A percentile compares a stretch with the other conserved stretches of the same genome.
These are phyloP conservation scores for Cephus spinipes DNA, from an alignment of 2,888 invertebrate species.

Conservation along the genomic window DNA sequence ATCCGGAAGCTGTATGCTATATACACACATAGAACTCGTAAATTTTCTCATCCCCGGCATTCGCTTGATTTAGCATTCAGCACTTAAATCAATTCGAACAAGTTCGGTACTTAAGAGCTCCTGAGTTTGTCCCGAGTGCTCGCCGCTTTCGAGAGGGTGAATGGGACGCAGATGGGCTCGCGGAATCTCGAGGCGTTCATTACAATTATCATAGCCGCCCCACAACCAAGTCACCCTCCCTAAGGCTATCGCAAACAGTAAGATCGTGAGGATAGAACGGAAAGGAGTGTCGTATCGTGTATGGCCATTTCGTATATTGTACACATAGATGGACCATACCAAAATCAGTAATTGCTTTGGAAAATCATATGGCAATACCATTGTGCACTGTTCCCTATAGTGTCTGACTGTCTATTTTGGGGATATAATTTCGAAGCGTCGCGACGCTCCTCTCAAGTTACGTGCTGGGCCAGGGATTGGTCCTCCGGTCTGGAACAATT, in stretches of 20 bases:
- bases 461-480: background rate
- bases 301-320: background rate
- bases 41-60: conserved; percentile 43
- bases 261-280: background rate
- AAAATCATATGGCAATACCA: background rate
- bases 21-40: conserved; percentile 39
- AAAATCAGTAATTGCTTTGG: background rate
- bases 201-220: conserved; percentile 65
- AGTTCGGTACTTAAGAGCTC: conserved; percentile 66
- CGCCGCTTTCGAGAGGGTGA: conserved; percentile 30
- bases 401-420: background rate
- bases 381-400: background rate
- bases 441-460: background rate
- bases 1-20: conserved; percentile 24
- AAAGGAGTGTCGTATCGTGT: background rate
- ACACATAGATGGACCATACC: background rate
- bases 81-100: conserved; percentile 67
- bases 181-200: conserved; percentile 64
- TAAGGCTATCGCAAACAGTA: conserved; percentile 43
- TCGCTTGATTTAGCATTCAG: conserved; percentile 65
- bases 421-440: background rate
- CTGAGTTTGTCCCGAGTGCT: conserved; percentile 54
- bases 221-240: conserved; percentile 47
- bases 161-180: conserved; percentile 64
- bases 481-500: background rate